Conservation (phyloP, 2,797 vertebrate species). For the Ciconia nigra region DNA sequence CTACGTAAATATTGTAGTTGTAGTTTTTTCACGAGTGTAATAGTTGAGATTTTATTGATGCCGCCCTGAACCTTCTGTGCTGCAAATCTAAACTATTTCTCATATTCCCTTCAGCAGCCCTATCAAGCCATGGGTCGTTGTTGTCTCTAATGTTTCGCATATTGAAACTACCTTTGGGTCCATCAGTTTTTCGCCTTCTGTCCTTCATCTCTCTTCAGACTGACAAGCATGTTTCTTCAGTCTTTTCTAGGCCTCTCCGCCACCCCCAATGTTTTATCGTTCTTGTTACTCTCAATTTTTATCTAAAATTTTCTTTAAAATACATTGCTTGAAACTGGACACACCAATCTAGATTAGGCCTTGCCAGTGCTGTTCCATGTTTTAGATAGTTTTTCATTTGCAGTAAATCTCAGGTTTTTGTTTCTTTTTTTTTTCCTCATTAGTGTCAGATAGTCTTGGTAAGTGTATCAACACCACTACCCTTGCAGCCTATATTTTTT, state of each 20-base stretch:
- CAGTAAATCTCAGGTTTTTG: background rate
- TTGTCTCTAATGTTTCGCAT: background rate
- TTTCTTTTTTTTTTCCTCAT: no score
- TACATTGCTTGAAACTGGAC: background rate
- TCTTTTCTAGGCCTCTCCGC: background rate
- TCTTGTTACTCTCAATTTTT: background rate
- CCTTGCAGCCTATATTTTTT: background rate
- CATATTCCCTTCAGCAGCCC: background rate
- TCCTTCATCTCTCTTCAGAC: background rate
- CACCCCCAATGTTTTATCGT: background rate
- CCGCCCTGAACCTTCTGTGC: background rate
- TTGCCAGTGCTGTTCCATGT: background rate
- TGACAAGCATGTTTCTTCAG: background rate
- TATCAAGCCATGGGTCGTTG: background rate
- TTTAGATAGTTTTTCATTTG: background rate
- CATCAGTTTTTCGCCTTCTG: background rate
- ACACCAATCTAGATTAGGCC: background rate
- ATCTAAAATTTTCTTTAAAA: background rate
- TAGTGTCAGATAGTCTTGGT: background rate
- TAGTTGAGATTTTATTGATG: background rate
- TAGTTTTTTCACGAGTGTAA: background rate
- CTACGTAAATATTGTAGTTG: background rate
- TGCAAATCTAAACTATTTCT: background rate
- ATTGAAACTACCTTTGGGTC: background rate
- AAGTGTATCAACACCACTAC: background rate